Conservation (phyloP, 2,888 invertebrate genomes). For the Temnothorax rugatulus region DNA sequence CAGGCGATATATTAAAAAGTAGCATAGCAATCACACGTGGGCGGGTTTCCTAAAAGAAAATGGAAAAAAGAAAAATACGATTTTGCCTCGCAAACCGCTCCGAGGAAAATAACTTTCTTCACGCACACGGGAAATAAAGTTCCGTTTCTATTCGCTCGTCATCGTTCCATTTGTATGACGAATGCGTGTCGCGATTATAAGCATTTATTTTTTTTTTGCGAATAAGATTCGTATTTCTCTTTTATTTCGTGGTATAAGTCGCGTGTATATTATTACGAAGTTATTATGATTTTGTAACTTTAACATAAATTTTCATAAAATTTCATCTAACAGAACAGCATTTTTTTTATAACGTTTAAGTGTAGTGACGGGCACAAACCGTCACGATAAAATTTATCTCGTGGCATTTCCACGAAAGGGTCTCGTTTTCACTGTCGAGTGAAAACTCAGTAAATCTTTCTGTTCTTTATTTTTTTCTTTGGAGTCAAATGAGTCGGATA, state of each 20-base stretch:
- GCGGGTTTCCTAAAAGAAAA: neutral
- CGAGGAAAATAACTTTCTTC: neutral
- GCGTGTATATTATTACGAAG: neutral
- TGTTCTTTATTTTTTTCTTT: neutral
- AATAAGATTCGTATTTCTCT: neutral
- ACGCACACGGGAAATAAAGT: neutral
- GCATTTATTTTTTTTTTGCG: neutral
- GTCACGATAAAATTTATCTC: neutral
- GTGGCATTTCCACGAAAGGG: neutral
- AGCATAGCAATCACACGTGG: neutral
- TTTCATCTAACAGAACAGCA: neutral
- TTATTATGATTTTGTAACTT: neutral
- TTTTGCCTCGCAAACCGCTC: neutral
- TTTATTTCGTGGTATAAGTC: neutral
- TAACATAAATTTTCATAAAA: neutral
- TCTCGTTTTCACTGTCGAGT: neutral
- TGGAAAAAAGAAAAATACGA: neutral
- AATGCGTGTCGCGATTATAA: slow-evolving; percentile 2
- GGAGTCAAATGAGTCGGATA: neutral
- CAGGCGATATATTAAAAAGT: slow-evolving; percentile 1
- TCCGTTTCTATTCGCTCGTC: neutral
- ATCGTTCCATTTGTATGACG: neutral
- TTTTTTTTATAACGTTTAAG: neutral
- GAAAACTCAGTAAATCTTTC: neutral
- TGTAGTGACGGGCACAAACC: neutral